These are phyloP conservation scores for Timema podura DNA, from an alignment of 2,888 invertebrate genomes.

Conservation along the genomic window DNA sequence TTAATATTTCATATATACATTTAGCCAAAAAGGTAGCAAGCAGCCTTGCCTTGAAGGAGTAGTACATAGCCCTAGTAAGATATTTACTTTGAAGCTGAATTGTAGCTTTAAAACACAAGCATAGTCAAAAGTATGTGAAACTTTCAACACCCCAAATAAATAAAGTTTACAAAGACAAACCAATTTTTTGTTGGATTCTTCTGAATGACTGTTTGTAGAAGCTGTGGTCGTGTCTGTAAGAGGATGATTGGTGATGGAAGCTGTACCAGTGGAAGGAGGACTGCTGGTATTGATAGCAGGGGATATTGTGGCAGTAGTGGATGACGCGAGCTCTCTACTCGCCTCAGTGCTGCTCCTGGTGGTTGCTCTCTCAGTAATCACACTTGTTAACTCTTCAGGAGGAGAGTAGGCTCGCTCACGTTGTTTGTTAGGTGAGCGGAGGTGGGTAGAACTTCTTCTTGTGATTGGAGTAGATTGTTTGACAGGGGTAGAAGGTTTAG, in stretches of 20 bases:
- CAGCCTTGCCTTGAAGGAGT: too few species aligned
- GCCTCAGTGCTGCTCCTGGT: constrained; percentile 29
- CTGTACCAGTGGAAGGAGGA: constrained; percentile 10
- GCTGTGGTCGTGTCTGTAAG: background rate
- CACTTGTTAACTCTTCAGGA: too few species aligned
- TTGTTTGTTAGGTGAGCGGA: constrained; percentile 26
- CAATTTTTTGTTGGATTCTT: constrained; percentile 5
- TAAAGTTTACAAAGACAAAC: background rate
- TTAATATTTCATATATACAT: background rate
- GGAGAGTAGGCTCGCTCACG: background rate
- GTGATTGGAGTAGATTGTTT: too few species aligned
- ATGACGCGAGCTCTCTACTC: constrained; percentile 30
- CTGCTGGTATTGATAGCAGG: constrained; percentile 29
- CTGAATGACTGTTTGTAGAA: constrained; percentile 1
- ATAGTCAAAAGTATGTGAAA: too few species aligned
- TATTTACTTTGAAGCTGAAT: too few species aligned
- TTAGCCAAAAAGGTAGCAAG: too few species aligned
- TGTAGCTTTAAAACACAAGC: too few species aligned
- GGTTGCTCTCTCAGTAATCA: constrained; percentile 24
- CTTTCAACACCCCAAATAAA: background rate
- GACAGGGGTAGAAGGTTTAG: too few species aligned
- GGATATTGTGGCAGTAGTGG: constrained; percentile 31
- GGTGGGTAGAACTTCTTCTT: constrained; percentile 31
- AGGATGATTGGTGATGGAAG: background rate
- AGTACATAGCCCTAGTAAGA: too few species aligned